phyloP scores from a whole-genome alignment of 2,797 vertebrate species.

The Hippocampus kuda region DNA sequence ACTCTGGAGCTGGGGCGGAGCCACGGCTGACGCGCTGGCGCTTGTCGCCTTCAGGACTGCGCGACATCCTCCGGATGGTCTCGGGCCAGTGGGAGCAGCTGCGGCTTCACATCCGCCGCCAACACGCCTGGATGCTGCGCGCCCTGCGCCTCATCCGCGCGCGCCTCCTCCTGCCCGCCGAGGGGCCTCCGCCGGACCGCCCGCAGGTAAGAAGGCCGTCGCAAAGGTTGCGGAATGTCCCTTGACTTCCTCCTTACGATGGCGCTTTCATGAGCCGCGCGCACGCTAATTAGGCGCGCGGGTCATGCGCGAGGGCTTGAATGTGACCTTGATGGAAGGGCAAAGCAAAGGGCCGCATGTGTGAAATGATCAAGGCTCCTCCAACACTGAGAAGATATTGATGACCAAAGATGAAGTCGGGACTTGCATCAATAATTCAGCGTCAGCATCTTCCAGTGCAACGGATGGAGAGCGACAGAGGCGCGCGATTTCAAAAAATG shows the following conservation, averaged over 20 bases:
- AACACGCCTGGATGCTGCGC: conserved; percentile 94
- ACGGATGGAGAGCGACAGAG: conserved; percentile 26
- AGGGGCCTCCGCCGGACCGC: conserved; percentile 35
- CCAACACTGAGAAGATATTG: conserved; percentile 52
- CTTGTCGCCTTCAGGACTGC: conserved; percentile 70
- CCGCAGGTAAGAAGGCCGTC: conserved; percentile 73
- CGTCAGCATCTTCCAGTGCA: conserved; percentile 29
- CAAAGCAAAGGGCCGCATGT: conserved; percentile 50
- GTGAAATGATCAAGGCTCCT: conserved; percentile 47
- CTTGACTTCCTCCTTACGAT: conserved; percentile 36
- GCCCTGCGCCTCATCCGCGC: conserved; percentile 87
- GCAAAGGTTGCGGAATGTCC: not conserved
- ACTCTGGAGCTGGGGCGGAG: no score
- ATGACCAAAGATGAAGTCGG: conserved; percentile 56
- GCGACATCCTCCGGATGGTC: conserved; percentile 92
- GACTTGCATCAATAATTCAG: conserved; percentile 57
- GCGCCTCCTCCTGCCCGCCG: conserved; percentile 69
- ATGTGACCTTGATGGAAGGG: conserved; percentile 56
- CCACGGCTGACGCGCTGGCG: no score
- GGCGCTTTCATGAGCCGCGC: conserved; percentile 65
- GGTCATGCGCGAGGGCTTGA: conserved; percentile 13
- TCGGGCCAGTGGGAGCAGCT: conserved; percentile 91
- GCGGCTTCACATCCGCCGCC: conserved; percentile 91
- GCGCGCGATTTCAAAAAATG: no score
- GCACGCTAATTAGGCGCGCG: not conserved